These are phyloP conservation scores for Phalloptychus januarius DNA, from an alignment of 2,797 vertebrate genomes.

Conservation along the genomic window DNA sequence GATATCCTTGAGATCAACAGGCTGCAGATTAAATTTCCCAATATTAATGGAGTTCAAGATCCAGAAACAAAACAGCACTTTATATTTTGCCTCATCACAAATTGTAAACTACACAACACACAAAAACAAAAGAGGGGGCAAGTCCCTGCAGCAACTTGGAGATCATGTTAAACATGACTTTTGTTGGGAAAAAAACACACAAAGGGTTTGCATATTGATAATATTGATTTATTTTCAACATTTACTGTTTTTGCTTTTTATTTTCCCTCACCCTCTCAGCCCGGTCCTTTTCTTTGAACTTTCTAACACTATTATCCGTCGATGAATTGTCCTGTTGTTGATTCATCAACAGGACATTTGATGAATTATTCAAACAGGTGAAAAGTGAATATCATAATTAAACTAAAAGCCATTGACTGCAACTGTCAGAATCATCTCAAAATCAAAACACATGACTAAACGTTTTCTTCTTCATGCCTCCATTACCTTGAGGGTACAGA, in stretches of 20 bases:
- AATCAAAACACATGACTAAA: not conserved
- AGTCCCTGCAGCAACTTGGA: not conserved
- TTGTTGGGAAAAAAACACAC: not conserved
- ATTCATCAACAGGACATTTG: not conserved
- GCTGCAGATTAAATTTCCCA: conserved; percentile 9
- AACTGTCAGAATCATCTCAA: not conserved
- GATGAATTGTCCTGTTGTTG: too few species aligned
- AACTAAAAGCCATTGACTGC: not conserved
- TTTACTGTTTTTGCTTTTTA: too few species aligned
- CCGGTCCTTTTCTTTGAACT: too few species aligned
- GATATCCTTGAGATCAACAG: conserved; percentile 21
- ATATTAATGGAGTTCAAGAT: conserved; percentile 6
- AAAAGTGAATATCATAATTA: not conserved
- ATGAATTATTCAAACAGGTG: not conserved
- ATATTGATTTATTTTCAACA: not conserved
- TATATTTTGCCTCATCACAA: conserved; percentile 13
- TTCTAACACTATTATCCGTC: too few species aligned
- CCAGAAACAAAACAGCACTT: conserved; percentile 8
- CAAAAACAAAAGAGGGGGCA: not conserved
- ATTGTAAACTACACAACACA: conserved; percentile 1
- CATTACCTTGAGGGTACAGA: conserved; percentile 93
- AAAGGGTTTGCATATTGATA: not conserved
- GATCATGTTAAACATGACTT: not conserved
- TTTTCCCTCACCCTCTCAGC: too few species aligned
- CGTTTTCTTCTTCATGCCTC: not conserved